Base-by-base conservation (phyloP, 1,140 invertebrate genomes). In the Lutraria rhynchaena region DNA sequence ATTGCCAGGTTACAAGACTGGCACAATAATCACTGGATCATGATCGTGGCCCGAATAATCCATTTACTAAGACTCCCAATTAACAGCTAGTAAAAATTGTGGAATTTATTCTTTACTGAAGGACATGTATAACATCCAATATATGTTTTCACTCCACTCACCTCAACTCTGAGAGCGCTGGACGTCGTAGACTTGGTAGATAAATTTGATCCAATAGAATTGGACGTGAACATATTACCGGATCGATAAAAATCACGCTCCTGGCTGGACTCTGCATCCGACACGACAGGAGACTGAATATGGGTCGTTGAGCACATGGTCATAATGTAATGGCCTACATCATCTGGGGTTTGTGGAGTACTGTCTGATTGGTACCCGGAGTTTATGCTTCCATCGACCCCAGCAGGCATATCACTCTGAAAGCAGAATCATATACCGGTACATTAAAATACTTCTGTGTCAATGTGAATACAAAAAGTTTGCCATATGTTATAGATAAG, bases 141-240 rank as follows among this genome's bases (percentile, higher is more conserved):
- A n/a, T n/a, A n/a, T n/a, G n/a, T n/a, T n/a, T n/a, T n/a, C n/a
- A n/a, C n/a, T n/a, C n/a, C n/a, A 80, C 81, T 53, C 63, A 85
- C 84, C 33, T 85, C 84, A 11, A 85, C 84, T 60, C 76, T 81
- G 15, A 85, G 51, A 33, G 58, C 65, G 61, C 83, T 85, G 11
- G 65, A 58, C 11, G 53, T 69, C 22, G 17, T 51, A 7, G 84
- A 83, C 17, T 74, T 81, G 17, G 51, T 37, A 58, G 71, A 63
- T 46, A 67, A 13, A 24, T 41, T 67, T n/a, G 63, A 67, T 0
- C n/a, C 44, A 15, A 31, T 27, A 29, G 63, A 67, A 49, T 49
- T 37, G 0, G 63, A 67, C 17, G 46, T 24, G 44, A 11, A 31
- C 84, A 86, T 83, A 29, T 83, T 76, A 51, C 85, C 87, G 19